Evolutionary conservation across 1,140 invertebrate genomes (phyloP).

Genomic region (Rhopalosiphum padi): DNA sequence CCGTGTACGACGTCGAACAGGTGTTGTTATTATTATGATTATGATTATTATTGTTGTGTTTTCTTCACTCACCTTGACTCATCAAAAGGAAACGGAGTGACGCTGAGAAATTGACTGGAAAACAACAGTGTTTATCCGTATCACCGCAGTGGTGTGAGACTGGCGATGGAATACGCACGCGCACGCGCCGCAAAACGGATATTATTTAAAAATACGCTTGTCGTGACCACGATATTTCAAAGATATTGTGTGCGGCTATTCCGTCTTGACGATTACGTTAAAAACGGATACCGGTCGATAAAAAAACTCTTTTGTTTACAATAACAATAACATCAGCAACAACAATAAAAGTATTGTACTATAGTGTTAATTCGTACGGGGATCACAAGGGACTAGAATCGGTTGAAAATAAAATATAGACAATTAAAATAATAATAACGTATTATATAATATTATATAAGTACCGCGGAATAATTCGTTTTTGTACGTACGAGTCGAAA

Average conservation of each 20-base stretch:
- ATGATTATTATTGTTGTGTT: conserved; percentile 26
- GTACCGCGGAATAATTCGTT: conserved; percentile 25
- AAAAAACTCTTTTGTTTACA: not conserved
- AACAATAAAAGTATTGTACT: conserved; percentile 14
- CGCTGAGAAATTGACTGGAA: conserved; percentile 2
- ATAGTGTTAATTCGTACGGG: conserved; percentile 36
- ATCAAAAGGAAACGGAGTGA: conserved; percentile 53
- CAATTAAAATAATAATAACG: not conserved
- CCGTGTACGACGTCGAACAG: conserved; percentile 25
- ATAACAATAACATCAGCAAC: conserved; percentile 15
- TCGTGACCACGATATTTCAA: not conserved
- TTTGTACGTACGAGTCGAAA: not conserved
- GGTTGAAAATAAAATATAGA: not conserved
- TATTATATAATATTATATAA: not conserved
- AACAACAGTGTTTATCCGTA: not conserved
- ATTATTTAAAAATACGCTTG: conserved; percentile 6
- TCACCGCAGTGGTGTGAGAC: not conserved
- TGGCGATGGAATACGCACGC: not conserved
- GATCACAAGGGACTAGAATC: conserved; percentile 56
- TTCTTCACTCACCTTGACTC: conserved; percentile 54
- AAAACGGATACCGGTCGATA: not conserved
- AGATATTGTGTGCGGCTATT: not conserved
- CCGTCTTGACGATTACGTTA: conserved; percentile 7
- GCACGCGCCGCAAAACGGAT: not conserved
- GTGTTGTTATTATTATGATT: conserved; percentile 38